Base-by-base conservation (phyloP, 1,140 invertebrate species). In the Anadara kagoshimensis region DNA sequence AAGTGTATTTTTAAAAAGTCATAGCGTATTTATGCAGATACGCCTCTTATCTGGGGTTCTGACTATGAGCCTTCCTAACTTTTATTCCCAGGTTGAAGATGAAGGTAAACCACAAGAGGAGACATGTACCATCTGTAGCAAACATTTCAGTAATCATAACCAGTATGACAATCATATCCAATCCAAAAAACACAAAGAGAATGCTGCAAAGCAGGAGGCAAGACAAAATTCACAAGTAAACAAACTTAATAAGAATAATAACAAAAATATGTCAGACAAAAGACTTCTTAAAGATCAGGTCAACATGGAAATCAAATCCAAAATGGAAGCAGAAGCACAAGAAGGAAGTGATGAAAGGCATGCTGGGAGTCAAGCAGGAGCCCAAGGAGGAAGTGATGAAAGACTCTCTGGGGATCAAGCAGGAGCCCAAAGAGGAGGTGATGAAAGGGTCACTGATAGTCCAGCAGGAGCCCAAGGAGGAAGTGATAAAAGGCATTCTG, bases 111-210 rank as follows among this genome's bases (percentile, higher is more conserved):
- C 2, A 3, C 29, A 36, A 58, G 53, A 64, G 22, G 44, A 64
- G 0, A 92, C 92, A 75, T 99, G 98, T 88, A 92, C 93, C 53
- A 88, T 91, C 47, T 99, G 98, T 85, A 92, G 92, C 67, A 99
- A 99, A 86, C 91, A 92, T 66, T 99, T 99, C 85, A 93, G 91
- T 59, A 93, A 92, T 24, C 89, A 93, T 78, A 97, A 97, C 87
- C 93, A 97, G 0, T 96, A 93, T 87, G 92, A 94, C 18, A 98
- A 97, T 90, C 98, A 99, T 89, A 83, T 96, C 11, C 92, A 95
- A 73, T 98, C 97, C 24, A 98, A 97, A 84, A 98, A 97, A 84
- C 98, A 99, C 85, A 94, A 94, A 83, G 92, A 95, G 11, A 56
- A 70, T n/a, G 81, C 79, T 18, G 18, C 49, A 8, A 79, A 77